These are phyloP conservation scores for Clamator glandarius DNA, from an alignment of 2,797 vertebrate genomes.

Conservation along the genomic window DNA sequence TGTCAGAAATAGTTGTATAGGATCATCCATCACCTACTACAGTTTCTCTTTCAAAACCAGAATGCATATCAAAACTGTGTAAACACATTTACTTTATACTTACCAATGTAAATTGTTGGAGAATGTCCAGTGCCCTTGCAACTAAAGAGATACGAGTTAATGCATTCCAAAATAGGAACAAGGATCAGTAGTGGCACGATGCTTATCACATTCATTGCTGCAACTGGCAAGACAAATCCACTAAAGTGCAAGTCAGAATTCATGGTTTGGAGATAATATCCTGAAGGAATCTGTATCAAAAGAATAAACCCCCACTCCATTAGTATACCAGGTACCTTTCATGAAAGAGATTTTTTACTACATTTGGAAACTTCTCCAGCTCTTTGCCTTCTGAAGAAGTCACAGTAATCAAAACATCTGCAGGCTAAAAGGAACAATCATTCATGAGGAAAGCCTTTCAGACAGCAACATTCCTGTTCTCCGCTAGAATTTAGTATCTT, in stretches of 20 bases:
- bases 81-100: conserved; percentile 15
- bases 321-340: not conserved
- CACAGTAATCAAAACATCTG: not conserved
- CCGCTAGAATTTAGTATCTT: not conserved
- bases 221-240: conserved; percentile 86
- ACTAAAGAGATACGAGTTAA: conserved; percentile 77
- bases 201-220: conserved; percentile 87
- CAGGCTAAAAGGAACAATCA: not conserved
- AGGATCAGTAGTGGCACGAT: conserved; percentile 87
- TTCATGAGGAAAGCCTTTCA: not conserved
- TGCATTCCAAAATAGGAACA: conserved; percentile 84
- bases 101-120: conserved; percentile 85
- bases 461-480: not conserved
- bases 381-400: not conserved
- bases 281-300: conserved; percentile 85
- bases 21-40: not conserved
- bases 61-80: not conserved
- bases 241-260: conserved; percentile 82
- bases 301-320: not conserved
- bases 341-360: not conserved
- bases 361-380: not conserved
- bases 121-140: conserved; percentile 73
- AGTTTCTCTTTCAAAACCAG: not conserved
- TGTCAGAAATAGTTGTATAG: not conserved
- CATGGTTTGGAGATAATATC: conserved; percentile 94